Base-by-base conservation (phyloP, 2,888 invertebrate species). In the Phaonia tiefii region DNA sequence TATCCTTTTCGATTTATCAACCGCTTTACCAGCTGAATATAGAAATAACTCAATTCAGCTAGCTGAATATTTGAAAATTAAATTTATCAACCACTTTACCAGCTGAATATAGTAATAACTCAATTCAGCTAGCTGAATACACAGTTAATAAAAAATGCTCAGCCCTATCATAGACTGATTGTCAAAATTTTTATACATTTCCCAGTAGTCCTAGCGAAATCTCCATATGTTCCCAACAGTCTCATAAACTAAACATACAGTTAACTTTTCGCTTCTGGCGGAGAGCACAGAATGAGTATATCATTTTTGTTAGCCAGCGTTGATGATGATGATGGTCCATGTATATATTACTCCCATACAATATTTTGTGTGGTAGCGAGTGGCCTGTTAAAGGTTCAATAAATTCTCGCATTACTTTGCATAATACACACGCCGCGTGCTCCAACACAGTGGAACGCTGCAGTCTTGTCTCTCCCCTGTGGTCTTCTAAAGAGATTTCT, bases 331-430 rank as follows among this genome's bases (percentile, higher is more conserved):
- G 70, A 22, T 74, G 66, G 60, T 71, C 58, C 72, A 72, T 66
- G 44, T 37, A 74, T 70, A 75, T 60, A 69, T 26, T 44, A 22
- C 49, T 49, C 63, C 39, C 44, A 63, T 39, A 69, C 54, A 39
- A 71, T 67, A 79, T 75, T 79, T 80, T 80, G 80, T 80, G 77
- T 80, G 76, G 77, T 78, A 80, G 75, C 79, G 80, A 75, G 73
- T 79, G 71, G 80, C 76, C 88, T 87, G 81, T 81, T 78, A 81
- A 88, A 86, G 87, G 88, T 88, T 89, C 89, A 89, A 89, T 89
- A 89, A 89, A 89, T 89, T 89, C 86, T 86, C 85, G 84, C 83
- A 78, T 83, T 83, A 79, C 82, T 83, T 84, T 83, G 83, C 79
- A 82, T 80, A 80, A 74, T 75, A 82, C 56, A 51, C 20, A 20